These are phyloP conservation scores for Caenorhabditis sp. DNA, from an alignment of 2,888 invertebrate genomes.

Conservation along the genomic window DNA sequence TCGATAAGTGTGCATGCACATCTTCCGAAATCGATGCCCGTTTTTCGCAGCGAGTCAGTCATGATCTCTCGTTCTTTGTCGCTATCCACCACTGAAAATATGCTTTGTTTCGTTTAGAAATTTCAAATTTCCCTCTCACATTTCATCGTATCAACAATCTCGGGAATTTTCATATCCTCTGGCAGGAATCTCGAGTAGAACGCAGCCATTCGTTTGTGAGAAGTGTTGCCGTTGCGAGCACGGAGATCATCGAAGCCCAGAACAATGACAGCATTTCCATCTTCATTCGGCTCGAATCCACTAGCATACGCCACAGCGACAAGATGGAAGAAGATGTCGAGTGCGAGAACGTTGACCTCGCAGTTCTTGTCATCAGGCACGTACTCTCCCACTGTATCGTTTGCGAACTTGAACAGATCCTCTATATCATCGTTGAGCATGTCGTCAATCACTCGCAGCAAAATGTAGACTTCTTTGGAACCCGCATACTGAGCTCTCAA, in stretches of 20 bases:
- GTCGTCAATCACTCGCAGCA: conserved; percentile 46
- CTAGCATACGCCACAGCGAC: conserved; percentile 44
- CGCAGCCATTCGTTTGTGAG: conserved; percentile 58
- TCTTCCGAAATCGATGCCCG: conserved; percentile 44
- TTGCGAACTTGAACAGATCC: conserved; percentile 55
- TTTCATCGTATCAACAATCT: conserved; percentile 65
- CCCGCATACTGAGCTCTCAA: conserved; percentile 34
- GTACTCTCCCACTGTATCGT: conserved; percentile 37
- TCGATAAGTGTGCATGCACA: conserved; percentile 56
- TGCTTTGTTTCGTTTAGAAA: too few species aligned
- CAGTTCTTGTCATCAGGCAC: conserved; percentile 51
- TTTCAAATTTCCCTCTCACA: conserved; percentile 35
- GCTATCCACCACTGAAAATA: conserved; percentile 49
- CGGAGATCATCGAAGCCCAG: conserved; percentile 59
- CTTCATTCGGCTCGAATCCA: conserved; percentile 53
- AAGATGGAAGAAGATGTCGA: conserved; percentile 64
- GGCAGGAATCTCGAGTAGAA: conserved; percentile 65
- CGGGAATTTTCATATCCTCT: conserved; percentile 39
- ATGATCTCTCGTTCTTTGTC: conserved; percentile 49
- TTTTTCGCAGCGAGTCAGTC: conserved; percentile 24
- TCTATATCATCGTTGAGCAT: conserved; percentile 63
- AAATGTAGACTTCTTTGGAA: conserved; percentile 45
- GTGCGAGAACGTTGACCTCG: conserved; percentile 52
- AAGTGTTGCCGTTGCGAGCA: conserved; percentile 27
- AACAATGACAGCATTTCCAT: conserved; percentile 51